Percentiles rank a stretch among this genome's conserved stretches.
Conservation (phyloP, 1,140 invertebrate genomes). For the Meloidogyne chitwoodi region DNA sequence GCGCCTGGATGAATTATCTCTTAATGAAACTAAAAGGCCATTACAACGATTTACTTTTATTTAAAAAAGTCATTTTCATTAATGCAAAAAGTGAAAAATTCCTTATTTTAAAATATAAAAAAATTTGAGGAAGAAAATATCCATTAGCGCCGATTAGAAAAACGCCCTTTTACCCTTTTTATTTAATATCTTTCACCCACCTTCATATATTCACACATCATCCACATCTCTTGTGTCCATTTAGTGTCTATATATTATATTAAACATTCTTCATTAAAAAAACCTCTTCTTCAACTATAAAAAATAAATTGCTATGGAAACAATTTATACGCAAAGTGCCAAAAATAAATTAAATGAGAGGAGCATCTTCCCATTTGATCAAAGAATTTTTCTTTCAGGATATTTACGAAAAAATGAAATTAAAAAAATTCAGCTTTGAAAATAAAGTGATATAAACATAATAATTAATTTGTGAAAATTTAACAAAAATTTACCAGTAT, state of each 20-base stretch:
- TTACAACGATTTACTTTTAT: too few relatives aligned
- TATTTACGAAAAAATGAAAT: not conserved
- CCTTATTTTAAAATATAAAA: not conserved
- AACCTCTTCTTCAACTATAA: not conserved
- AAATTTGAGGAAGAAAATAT: not conserved
- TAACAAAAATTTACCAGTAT: too few relatives aligned
- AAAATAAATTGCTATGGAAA: not conserved
- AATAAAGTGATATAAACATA: too few relatives aligned
- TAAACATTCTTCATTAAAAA: not conserved
- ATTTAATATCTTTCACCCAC: not conserved
- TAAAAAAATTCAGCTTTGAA: too few relatives aligned
- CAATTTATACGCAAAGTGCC: not conserved
- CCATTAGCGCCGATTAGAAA: not conserved
- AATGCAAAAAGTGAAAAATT: not conserved
- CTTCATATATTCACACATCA: not conserved
- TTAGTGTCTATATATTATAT: not conserved
- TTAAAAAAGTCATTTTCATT: too few relatives aligned
- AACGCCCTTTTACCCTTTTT: not conserved
- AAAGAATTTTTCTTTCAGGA: not conserved
- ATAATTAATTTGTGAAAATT: too few relatives aligned
- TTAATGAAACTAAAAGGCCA: too few relatives aligned
- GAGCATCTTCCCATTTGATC: not conserved
- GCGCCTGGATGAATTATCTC: too few relatives aligned
- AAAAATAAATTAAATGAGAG: not conserved
- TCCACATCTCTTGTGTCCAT: not conserved